phyloP scores from a whole-genome alignment of 2,888 invertebrate species.

The Antitype chi region DNA sequence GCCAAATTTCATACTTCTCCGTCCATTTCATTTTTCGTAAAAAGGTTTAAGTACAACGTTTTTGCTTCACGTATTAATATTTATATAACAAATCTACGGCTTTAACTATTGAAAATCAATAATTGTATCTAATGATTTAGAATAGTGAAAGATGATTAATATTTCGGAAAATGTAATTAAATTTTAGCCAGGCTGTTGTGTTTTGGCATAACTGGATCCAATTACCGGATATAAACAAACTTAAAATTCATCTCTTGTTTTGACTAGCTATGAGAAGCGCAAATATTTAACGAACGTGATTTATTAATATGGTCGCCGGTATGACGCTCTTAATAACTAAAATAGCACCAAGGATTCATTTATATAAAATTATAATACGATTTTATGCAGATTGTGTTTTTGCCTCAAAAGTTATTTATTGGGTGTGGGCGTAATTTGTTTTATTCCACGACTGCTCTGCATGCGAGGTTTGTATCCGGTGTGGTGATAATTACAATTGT shows the following conservation, averaged over 20 bases:
- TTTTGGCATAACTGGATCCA: constrained; percentile 7
- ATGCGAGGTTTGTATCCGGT: constrained; percentile 39
- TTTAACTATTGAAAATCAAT: background rate
- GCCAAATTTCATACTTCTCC: too few relatives aligned
- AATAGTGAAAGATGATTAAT: background rate
- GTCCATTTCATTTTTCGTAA: too few relatives aligned
- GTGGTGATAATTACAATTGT: constrained; percentile 6
- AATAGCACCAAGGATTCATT: constrained; percentile 30
- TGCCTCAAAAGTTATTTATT: constrained; percentile 28
- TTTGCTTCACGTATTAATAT: background rate
- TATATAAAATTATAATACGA: constrained; percentile 38
- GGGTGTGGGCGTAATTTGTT: constrained; percentile 21
- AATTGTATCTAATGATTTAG: background rate
- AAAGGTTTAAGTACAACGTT: too few relatives aligned
- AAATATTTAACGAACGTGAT: constrained; percentile 53
- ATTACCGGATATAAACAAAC: constrained; percentile 45
- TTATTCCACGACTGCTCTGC: constrained; percentile 17
- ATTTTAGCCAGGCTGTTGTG: background rate
- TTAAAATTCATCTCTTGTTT: constrained; percentile 55
- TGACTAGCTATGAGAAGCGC: constrained; percentile 48
- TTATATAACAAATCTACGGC: background rate
- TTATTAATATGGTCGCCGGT: constrained; percentile 26
- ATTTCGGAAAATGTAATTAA: background rate
- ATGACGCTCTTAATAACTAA: constrained; percentile 38
- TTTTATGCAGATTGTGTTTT: constrained; percentile 25